Conservation (phyloP, 1,140 invertebrate species). For the Cydia splendana region DNA sequence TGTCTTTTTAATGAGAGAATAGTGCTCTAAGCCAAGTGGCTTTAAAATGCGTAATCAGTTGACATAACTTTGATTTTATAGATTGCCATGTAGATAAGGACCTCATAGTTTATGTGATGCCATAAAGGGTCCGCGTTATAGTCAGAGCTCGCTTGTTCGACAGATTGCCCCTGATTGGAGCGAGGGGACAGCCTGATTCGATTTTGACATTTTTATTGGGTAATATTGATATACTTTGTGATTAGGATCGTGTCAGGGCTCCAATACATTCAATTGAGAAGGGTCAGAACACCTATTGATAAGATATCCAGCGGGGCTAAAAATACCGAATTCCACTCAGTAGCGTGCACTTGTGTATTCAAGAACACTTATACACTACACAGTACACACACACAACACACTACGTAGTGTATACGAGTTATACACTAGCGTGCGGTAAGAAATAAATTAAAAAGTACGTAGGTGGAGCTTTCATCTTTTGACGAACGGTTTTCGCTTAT, state of each 20-base stretch:
- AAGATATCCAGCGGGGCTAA: conserved; percentile 35
- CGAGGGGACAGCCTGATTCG: conserved; percentile 62
- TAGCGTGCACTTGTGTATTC: background rate
- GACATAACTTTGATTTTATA: background rate
- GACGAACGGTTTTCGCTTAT: conserved; percentile 2
- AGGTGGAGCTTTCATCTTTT: conserved; percentile 19
- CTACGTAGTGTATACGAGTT: too few species aligned
- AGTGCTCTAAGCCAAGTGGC: background rate
- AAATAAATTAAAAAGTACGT: background rate
- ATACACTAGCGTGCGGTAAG: background rate
- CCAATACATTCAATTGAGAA: conserved; percentile 41
- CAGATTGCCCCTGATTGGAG: conserved; percentile 49
- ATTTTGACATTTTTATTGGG: conserved; percentile 71
- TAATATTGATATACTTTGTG: conserved; percentile 67
- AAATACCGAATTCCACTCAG: background rate
- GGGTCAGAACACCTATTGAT: conserved; percentile 46
- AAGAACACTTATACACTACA: background rate
- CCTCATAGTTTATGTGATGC: conserved; percentile 32
- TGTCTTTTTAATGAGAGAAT: background rate
- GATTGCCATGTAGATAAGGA: background rate
- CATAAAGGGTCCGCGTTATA: conserved; percentile 40
- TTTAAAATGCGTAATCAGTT: background rate
- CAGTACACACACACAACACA: too few species aligned
- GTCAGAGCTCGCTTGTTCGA: conserved; percentile 32
- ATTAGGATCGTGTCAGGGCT: conserved; percentile 51